Percentiles rank a stretch among this genome's conserved stretches.
Conservation (phyloP, 2,888 invertebrate genomes). For the Galeruca laticollis region DNA sequence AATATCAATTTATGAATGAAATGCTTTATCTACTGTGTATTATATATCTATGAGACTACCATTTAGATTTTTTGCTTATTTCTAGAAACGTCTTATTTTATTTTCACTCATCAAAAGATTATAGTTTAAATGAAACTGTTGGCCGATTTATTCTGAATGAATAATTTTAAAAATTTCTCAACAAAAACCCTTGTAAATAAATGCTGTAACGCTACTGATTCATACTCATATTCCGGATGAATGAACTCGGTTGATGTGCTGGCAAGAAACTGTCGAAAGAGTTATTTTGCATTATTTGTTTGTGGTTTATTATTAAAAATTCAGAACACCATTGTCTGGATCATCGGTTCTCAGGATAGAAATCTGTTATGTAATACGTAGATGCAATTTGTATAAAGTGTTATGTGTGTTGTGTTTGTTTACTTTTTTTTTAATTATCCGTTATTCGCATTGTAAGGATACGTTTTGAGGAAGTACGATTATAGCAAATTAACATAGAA, state of each 20-base stretch:
- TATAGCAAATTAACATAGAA: not conserved
- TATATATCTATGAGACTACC: no score
- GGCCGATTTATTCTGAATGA: not conserved
- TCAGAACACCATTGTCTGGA: constrained; percentile 30
- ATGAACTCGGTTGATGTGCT: constrained; percentile 35
- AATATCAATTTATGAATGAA: no score
- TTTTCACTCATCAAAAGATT: no score
- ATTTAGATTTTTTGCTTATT: no score
- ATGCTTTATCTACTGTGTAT: no score
- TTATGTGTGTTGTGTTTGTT: constrained; percentile 4
- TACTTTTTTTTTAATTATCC: constrained; percentile 6
- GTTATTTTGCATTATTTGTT: constrained; percentile 30
- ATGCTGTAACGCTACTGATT: not conserved
- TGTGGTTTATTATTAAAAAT: constrained; percentile 28
- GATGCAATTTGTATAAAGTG: not conserved
- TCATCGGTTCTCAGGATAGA: constrained; percentile 21
- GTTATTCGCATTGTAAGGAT: not conserved
- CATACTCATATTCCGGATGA: constrained; percentile 30
- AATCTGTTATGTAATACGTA: constrained; percentile 16
- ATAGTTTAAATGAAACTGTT: no score
- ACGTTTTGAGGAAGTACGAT: not conserved
- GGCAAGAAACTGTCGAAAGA: constrained; percentile 34
- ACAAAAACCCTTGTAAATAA: not conserved
- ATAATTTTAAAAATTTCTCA: not conserved
- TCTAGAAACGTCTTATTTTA: no score